Base-by-base conservation (phyloP, 2,888 invertebrate genomes). In the Drosophila melanosoma region DNA sequence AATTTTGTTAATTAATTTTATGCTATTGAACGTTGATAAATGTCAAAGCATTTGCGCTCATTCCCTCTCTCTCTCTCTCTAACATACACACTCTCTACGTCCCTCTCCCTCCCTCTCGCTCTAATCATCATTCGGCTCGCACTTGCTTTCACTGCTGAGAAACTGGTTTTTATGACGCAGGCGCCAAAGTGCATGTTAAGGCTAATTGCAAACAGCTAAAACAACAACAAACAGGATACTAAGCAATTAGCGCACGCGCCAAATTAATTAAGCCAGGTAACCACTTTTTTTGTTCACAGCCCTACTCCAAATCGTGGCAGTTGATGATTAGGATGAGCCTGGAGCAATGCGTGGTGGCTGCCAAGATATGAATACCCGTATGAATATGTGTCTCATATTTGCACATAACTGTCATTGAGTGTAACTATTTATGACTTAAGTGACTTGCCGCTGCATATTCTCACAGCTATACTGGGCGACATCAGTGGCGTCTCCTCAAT, bases 1-100 rank as follows among this genome's bases (percentile, higher is more conserved):
- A 90, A 85, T 85, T 85, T 88, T 83, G 69, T 88, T 90, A 86
- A 86, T 86, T 86, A 86, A 86, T 86, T 82, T 87, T 82, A 52
- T 76, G 79, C 84, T 81, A 89, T 81, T 77, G 75, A 76, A 74
- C 76, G 63, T 59, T 64, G 57, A 33, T 68, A 87, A 90, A 90
- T 85, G 90, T 87, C 88, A 84, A 71, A 66, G 82, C 82, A 64
- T 29, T 36, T n/a, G 23, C 48, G 36, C 49, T 67, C 26, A 12
- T 49, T 36, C 61, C 54, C 45, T 52, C 65, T 36, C 48, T 32
- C 45, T 52, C 65, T 36, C 48, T 32, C 42, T 29, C 40, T 7
- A 36, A 15, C 12, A 17, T 3, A 48, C 20, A 23, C 45, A 12
- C 36, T 23, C 10, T 2, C 23, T 26, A n/a, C 4, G 38, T 29